These are phyloP conservation scores for Euthynnus affinis DNA, from an alignment of 2,797 vertebrate species.

Conservation along the genomic window DNA sequence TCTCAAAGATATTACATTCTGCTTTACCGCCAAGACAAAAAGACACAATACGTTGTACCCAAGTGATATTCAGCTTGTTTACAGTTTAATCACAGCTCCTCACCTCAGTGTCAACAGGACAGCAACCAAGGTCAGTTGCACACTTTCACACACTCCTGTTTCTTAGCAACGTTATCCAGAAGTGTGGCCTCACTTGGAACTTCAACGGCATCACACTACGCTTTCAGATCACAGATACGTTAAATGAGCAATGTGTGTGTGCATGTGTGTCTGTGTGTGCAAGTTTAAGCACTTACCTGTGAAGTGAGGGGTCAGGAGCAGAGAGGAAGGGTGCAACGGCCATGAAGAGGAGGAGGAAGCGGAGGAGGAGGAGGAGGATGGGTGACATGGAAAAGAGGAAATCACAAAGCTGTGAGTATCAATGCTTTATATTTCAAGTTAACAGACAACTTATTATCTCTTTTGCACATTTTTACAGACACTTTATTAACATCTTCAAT, in stretches of 20 bases:
- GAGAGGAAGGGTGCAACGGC: conserved; percentile 29
- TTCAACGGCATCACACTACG: conserved; percentile 40
- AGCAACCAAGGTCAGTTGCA: conserved; percentile 67
- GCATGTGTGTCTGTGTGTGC: conserved; percentile 17
- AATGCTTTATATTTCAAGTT: neutral
- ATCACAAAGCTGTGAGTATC: conserved; percentile 19
- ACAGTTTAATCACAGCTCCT: conserved; percentile 65
- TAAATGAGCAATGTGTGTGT: conserved; percentile 52
- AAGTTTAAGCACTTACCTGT: conserved; percentile 73
- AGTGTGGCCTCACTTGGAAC: conserved; percentile 58
- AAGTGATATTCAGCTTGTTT: conserved; percentile 51
- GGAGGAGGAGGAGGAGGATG: conserved; percentile 26
- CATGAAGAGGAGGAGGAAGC: conserved; percentile 12
- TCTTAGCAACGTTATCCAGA: conserved; percentile 78
- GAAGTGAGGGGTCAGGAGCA: conserved; percentile 42
- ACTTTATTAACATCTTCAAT: neutral
- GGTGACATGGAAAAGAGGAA: conserved; percentile 62
- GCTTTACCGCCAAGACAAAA: conserved; percentile 10
- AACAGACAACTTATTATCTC: neutral
- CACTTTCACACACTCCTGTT: conserved; percentile 73
- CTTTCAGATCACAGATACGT: conserved; percentile 53
- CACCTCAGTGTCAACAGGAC: conserved; percentile 71
- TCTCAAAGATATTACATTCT: conserved; percentile 29
- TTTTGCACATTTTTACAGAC: neutral
- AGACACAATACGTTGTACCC: conserved; percentile 20